A percentile compares a stretch with the other conserved stretches of the same genome.
Conservation (phyloP, 2,888 invertebrate species). For the Cotesia congregata region DNA sequence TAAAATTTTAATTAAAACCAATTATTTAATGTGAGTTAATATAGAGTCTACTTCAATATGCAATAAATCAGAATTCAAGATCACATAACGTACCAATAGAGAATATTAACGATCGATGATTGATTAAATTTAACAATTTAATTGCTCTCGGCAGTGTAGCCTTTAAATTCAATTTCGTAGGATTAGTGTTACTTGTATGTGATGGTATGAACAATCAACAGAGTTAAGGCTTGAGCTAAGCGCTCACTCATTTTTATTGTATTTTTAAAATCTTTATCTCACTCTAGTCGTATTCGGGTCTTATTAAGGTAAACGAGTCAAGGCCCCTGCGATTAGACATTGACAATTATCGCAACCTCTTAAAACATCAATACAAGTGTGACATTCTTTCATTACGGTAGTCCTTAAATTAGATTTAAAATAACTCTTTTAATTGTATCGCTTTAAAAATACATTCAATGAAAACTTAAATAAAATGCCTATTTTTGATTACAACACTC, state of each 20-base stretch:
- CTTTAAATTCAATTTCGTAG: background rate
- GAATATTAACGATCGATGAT: background rate
- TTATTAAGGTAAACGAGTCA: slow-evolving; percentile 69
- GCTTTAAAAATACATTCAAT: no score
- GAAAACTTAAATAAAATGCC: no score
- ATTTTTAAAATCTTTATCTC: slow-evolving; percentile 54
- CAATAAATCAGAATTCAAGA: background rate
- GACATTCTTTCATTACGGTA: background rate
- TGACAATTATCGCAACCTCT: slow-evolving; percentile 39
- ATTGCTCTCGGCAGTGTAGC: background rate
- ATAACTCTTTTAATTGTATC: background rate
- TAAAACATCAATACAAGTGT: background rate
- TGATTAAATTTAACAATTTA: background rate
- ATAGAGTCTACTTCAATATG: background rate
- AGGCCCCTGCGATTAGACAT: slow-evolving; percentile 51
- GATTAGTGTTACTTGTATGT: background rate
- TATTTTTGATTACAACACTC: no score
- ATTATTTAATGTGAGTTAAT: background rate
- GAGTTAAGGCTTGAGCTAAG: background rate
- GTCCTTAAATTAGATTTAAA: background rate
- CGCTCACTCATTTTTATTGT: background rate
- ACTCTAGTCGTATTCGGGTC: slow-evolving; percentile 56
- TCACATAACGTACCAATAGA: background rate
- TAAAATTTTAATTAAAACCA: background rate
- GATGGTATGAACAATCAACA: slow-evolving; percentile 10